These are phyloP conservation scores for Rhegmatorhina hoffmannsi DNA, from an alignment of 2,113 vertebrate species.

Conservation along the genomic window DNA sequence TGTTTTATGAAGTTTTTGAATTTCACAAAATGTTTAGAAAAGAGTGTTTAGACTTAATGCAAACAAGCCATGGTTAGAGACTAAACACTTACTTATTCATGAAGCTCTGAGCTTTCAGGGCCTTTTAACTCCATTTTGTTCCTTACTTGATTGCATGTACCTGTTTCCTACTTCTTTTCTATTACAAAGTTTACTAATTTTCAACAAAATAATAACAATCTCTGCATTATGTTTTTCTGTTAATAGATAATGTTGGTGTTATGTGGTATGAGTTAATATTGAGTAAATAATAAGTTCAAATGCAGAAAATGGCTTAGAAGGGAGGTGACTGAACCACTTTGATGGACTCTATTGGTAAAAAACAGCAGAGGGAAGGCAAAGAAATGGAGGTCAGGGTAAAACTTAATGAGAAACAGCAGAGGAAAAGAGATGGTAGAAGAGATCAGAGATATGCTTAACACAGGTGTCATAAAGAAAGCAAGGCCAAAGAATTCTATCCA, in stretches of 20 bases:
- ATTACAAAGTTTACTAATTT: not conserved
- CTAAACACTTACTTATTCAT: not conserved
- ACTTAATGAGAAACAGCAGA: not conserved
- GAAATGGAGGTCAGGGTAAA: not conserved
- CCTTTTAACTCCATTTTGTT: not conserved
- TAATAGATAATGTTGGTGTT: not conserved
- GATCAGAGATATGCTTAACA: not conserved
- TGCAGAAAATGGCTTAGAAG: not conserved
- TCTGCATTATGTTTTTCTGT: not conserved
- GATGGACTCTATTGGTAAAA: not conserved
- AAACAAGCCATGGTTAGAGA: not conserved
- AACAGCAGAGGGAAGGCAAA: not conserved
- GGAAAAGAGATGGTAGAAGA: not conserved
- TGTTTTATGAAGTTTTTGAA: not conserved
- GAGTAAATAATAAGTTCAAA: not conserved
- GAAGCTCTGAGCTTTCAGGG: not conserved
- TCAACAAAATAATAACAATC: not conserved
- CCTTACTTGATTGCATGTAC: not conserved
- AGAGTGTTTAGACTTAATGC: not conserved
- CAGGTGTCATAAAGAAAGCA: not conserved
- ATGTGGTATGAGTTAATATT: not conserved
- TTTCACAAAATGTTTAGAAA: conserved; percentile 8
- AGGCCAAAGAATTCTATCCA: not conserved
- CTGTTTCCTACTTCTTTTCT: not conserved
- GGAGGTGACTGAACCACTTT: not conserved